A percentile compares a stretch with the other conserved stretches of the same genome.
These are phyloP conservation scores for Melinaea marsaeus DNA, from an alignment of 2,888 invertebrate species.

Conservation along the genomic window DNA sequence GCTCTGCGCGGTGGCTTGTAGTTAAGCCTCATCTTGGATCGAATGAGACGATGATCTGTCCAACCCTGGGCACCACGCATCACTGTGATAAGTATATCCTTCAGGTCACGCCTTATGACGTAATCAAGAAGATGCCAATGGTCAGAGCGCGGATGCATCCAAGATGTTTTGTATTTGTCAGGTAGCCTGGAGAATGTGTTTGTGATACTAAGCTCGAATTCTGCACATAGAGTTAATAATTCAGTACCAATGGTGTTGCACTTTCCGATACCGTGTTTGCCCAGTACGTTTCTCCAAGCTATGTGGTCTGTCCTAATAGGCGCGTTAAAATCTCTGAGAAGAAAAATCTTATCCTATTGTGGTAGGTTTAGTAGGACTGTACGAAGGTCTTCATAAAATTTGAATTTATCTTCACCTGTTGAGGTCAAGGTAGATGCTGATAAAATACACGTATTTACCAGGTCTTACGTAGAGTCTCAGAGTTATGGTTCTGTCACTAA, in stretches of 20 bases:
- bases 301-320: constrained; percentile 8
- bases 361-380: neutral
- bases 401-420: constrained; percentile 14
- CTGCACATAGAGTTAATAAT: constrained; percentile 22
- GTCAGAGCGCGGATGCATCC: constrained; percentile 24
- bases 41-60: constrained; percentile 27
- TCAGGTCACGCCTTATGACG: constrained; percentile 15
- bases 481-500: constrained; percentile 23
- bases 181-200: constrained; percentile 4
- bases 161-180: constrained; percentile 4
- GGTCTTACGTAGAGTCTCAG: constrained; percentile 6
- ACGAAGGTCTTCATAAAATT: constrained; percentile 8
- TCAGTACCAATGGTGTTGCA: constrained; percentile 26
- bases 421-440: constrained; percentile 18
- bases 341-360: neutral
- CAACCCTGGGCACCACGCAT: constrained; percentile 22
- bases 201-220: constrained; percentile 4
- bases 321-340: constrained; percentile 13
- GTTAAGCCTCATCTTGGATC: constrained; percentile 23
- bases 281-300: constrained; percentile 25
- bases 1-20: too few species aligned
- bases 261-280: constrained; percentile 29
- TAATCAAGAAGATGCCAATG: constrained; percentile 34
- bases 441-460: constrained; percentile 22
- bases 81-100: constrained; percentile 16